Base-by-base conservation (phyloP, 2,113 vertebrate genomes). In the Perca schrenkii region DNA sequence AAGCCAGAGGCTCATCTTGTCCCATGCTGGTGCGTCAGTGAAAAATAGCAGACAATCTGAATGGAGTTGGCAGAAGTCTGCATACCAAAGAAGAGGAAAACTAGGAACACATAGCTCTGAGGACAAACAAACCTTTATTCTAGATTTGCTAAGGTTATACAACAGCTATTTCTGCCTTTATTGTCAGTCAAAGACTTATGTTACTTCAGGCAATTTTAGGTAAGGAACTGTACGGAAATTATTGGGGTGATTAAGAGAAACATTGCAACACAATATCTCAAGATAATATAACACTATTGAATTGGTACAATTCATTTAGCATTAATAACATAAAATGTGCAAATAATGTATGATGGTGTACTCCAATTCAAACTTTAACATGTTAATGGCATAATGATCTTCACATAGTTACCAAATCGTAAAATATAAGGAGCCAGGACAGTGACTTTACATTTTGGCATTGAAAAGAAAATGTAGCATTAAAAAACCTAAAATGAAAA, bases 1-100 rank as follows among this genome's bases (percentile, higher is more conserved):
- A 66, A 34, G 25, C 58, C 4, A 40, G n/a, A 67, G n/a, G 16
- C 69, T 83, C 43, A 62, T 67, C 52, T 58, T 0, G 0, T 69
- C 19, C 14, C 40, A 13, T 22, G 21, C 7, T 63, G 15, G 47
- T 25, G 52, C 60, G 34, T 25, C 54, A 43, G 43, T 57, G 21
- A 75, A 83, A 31, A 56, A 78, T 58, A 54, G 21, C 16, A 36
- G 54, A 49, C 13, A 19, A 12, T 81, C 11, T 40, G 31, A 80
- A 28, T 17, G 19, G 52, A 52, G 19, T 28, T 65, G 34, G 72
- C 57, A 70, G 47, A 63, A 46, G 62, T 80, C 65, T 65, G 69
- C 73, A 76, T 61, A 69, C 71, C 62, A 54, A 31, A 56, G 63
- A n/a, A 31, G 36, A 73, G 22, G 2, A 54, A 46, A 68, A 72